Evolutionary conservation across 2,888 invertebrate genomes (phyloP).

Genomic region (Scaptodrosophila latifasciaeformis): DNA sequence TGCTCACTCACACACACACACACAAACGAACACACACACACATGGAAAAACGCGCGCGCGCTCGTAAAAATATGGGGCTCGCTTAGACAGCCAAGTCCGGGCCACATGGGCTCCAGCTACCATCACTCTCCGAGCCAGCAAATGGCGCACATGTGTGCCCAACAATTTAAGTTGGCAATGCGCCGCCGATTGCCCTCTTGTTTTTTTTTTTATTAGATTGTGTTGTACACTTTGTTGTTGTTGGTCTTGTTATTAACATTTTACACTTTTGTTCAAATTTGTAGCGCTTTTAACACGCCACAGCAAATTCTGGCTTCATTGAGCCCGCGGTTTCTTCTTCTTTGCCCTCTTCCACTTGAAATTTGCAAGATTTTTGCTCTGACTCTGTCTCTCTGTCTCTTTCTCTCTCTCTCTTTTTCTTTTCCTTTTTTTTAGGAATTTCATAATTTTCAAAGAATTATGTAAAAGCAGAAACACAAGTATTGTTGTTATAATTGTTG

Average conservation of each 20-base stretch:
- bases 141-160: conserved; percentile 1
- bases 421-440: too few relatives aligned
- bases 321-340: conserved; percentile 1
- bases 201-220: neutral
- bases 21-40: neutral
- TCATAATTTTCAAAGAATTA: too few relatives aligned
- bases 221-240: conserved; percentile 1
- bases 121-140: conserved; percentile 1
- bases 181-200: neutral
- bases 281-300: too few relatives aligned
- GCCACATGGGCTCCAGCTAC: conserved; percentile 12
- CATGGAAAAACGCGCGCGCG: neutral
- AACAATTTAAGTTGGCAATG: neutral
- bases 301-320: too few relatives aligned
- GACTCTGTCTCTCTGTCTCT: conserved; percentile 19
- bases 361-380: conserved; percentile 29
- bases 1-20: neutral
- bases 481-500: neutral
- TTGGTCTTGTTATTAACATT: conserved; percentile 4
- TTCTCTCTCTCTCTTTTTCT: too few relatives aligned
- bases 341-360: conserved; percentile 19
- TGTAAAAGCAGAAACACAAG: too few relatives aligned
- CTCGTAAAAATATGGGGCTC: too few relatives aligned
- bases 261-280: neutral
- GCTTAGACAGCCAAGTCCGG: too few relatives aligned